Base-by-base conservation (phyloP, 2,888 invertebrate genomes). In the Siphonodentalium dalli region DNA sequence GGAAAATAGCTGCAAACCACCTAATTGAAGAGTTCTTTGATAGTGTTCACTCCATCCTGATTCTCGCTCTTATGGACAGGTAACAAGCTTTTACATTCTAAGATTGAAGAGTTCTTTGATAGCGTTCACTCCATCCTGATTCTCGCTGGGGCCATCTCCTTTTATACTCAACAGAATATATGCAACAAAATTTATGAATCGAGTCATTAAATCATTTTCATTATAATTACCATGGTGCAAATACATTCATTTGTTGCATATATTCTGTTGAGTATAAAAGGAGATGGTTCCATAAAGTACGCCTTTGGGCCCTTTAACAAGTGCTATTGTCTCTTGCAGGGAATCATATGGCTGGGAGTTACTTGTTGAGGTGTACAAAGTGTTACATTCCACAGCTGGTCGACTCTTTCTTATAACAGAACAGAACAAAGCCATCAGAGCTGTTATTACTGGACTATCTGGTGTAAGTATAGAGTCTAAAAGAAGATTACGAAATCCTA, bases 1-100 rank as follows among this genome's bases (percentile, higher is more conserved):
- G 59, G 51, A 68, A 66, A 43, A 69, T 75, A 29, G 71, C 74
- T 2, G 52, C 63, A 21, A 64, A 65, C 43, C 69, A 71, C 50
- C 65, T 66, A 20, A 62, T 69, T 45, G 69, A 68, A 26, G 71
- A 75, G 29, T 46, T 72, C 21, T 72, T 72, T 64, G 75, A 75
- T 23, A 65, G 68, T 38, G 60, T 71, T 21, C 70, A 71, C 53
- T 65, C 69, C 54, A 52, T 64, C 24, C 62, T 73, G 23, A 62
- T 72, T 21, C 59, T 75, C 3, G 54, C 65, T 7, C 58, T 75
- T 0, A 63, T 74, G 49, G 72, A 76, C 37, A 71, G 74, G 74
- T 74, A 52, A 43, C 31, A 31, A 8, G 43, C n/a, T 24, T 18
- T 46, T 40, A 6, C 31, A 11, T 45, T n/a, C 33, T 7, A 15